Evolutionary conservation across 2,888 invertebrate genomes (phyloP).

Genomic region (Drosophila multiciliata): DNA sequence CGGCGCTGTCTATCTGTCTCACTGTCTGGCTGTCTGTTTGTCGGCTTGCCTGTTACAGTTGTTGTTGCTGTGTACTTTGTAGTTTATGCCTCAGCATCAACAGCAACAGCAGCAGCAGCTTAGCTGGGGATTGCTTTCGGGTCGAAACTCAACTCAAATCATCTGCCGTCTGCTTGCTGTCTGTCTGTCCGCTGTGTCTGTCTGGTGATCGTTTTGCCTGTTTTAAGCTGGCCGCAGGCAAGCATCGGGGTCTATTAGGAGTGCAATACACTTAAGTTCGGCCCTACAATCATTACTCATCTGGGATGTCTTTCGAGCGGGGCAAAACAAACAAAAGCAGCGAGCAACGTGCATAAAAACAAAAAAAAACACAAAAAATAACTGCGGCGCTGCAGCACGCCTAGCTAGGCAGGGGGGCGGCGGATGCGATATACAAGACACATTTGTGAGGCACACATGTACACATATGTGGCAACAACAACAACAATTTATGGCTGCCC

Average conservation of each 20-base stretch:
- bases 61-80: conserved; percentile 37
- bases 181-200: not conserved
- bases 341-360: conserved; percentile 32
- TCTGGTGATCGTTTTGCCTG: conserved; percentile 31
- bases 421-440: conserved; percentile 22
- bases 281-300: conserved; percentile 77
- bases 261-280: conserved; percentile 52
- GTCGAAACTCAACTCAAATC: conserved; percentile 39
- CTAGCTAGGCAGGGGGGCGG: conserved; percentile 38
- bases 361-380: conserved; percentile 39
- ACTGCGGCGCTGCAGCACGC: conserved; percentile 31
- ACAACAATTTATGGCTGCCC: conserved; percentile 73
- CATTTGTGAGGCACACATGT: conserved; percentile 44
- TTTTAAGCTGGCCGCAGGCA: conserved; percentile 66
- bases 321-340: conserved; percentile 63
- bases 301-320: conserved; percentile 49
- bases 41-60: conserved; percentile 14
- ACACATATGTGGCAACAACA: conserved; percentile 37
- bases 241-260: conserved; percentile 55
- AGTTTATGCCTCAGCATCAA: conserved; percentile 36
- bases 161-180: conserved; percentile 17
- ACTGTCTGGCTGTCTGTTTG: conserved; percentile 16
- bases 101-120: conserved; percentile 43
- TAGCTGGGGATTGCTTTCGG: conserved; percentile 68
- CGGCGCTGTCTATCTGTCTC: conserved; percentile 13